phyloP scores from a whole-genome alignment of 2,113 vertebrate genomes.

The zebrafish (Danio rerio) region GRCz12tu NC_133190.1:33952001-33952500 shows the following conservation, averaged over 20 bases:
- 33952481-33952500: conserved; percentile 62
- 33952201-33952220: conserved; percentile 61
- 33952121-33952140: neutral
- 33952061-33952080: neutral
- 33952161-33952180: conserved; percentile 60
- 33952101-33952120: conserved; percentile 44
- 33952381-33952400: conserved; percentile 73
- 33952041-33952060: no score
- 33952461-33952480: conserved; percentile 58
- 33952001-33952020: no score
- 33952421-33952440: conserved; percentile 63
- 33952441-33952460: neutral
- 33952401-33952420: conserved; percentile 67
- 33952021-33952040: no score
- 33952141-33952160: conserved; percentile 44
- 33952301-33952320: neutral
- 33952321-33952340: conserved; percentile 50
- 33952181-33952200: conserved; percentile 68
- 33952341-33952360: conserved; percentile 68
- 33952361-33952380: conserved; percentile 69
- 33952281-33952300: conserved; percentile 49
- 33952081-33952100: conserved; percentile 43
- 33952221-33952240: conserved; percentile 53
- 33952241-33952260: conserved; percentile 38
- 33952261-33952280: conserved; percentile 43